phyloP scores from a whole-genome alignment of 2,888 invertebrate species.

The Petrolisthes manimaculis region DNA sequence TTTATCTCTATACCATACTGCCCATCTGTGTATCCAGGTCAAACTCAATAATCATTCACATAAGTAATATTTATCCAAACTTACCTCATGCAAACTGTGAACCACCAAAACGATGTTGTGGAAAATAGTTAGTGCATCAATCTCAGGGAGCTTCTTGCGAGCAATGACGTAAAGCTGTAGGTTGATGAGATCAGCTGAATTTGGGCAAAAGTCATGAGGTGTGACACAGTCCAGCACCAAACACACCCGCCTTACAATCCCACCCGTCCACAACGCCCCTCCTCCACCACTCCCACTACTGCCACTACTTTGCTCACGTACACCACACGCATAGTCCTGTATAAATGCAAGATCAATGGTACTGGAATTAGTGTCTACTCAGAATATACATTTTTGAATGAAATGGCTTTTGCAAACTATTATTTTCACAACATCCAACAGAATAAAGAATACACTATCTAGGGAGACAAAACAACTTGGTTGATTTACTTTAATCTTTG shows the following conservation, averaged over 20 bases:
- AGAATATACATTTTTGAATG: no score
- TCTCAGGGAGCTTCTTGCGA: constrained; percentile 81
- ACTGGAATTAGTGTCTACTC: neutral
- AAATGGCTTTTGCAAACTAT: no score
- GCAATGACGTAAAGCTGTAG: constrained; percentile 83
- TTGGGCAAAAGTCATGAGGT: constrained; percentile 77
- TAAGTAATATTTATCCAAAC: constrained; percentile 39
- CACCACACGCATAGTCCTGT: constrained; percentile 59
- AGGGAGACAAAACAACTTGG: no score
- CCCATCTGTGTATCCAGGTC: neutral
- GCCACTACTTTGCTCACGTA: constrained; percentile 35
- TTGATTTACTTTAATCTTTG: no score
- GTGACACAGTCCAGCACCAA: constrained; percentile 81
- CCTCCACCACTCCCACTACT: constrained; percentile 32
- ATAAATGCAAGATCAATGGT: neutral
- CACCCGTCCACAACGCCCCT: constrained; percentile 69
- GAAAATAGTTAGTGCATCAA: constrained; percentile 81
- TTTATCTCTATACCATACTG: neutral
- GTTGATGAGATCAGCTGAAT: constrained; percentile 76
- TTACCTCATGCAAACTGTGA: constrained; percentile 80
- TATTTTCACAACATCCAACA: no score
- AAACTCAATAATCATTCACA: neutral
- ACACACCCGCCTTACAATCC: constrained; percentile 74
- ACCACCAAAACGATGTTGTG: constrained; percentile 82
- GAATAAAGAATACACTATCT: no score